Evolutionary conservation across 2,888 invertebrate genomes (phyloP), one percentile per base, ranked within the genome.

Genomic region (Mimachlamys varia): DNA sequence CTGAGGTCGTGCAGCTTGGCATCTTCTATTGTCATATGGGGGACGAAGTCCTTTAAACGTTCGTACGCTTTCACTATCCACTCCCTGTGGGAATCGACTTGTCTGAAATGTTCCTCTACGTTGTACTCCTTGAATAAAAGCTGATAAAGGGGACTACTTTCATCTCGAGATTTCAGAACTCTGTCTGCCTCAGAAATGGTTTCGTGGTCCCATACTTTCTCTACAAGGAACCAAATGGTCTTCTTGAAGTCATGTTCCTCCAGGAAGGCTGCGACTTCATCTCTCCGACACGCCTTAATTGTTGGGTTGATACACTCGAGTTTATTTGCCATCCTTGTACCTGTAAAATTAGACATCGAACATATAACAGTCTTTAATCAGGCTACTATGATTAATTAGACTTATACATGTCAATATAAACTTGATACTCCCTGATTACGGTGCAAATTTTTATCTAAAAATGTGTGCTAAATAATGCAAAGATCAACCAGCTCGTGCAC

Each of bases 31-130:
- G 53, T 89, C 91, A 92, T 90, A 76, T 90, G 76, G 7, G 90
- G 89, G 4, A 91, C 62, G 62, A 49, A 92, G 22, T 89, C 62
- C 87, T 88, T 88, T 4, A 92, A 55, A 53, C 89, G 89, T 0
- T 89, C 49, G 76, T 87, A 92, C 96, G 97, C 98, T 89, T 90
- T 90, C 37, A 87, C 87, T 10, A 92, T 53, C 50, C 90, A 92
- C 49, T 89, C 33, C 38, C 88, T 88, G 58, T 92, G 92, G 22
- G 92, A 92, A 76, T 90, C 88, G 22, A 90, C 90, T 88, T 90
- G 90, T 33, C 89, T 89, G 50, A 88, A 92, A 89, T 76, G 76
- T 76, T 76, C 76, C 15, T 76, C 76, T 33, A 22, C 76, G 12
- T 76, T 76, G 76, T 58, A 58, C n/a, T 58, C 58, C n/a, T 58